phyloP scores from a whole-genome alignment of 64 coral and sea anemone genomes.

The Platygyra sinensis region DNA sequence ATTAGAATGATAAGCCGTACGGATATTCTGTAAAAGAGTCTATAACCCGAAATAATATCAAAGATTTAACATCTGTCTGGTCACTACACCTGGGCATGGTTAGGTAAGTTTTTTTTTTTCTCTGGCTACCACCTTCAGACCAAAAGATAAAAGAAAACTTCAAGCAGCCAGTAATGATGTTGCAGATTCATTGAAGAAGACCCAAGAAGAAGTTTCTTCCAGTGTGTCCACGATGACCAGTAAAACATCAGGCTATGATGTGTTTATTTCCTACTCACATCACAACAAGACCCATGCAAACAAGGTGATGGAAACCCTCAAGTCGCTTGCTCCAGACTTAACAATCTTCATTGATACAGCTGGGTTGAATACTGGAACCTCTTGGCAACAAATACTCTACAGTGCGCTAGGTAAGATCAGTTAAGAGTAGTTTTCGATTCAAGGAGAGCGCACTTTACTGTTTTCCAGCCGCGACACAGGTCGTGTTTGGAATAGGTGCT shows the following conservation, averaged over 20 bases:
- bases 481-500: no score
- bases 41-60: no score
- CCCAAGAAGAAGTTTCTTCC: background rate
- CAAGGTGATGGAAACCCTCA: slow-evolving; percentile 58
- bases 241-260: slow-evolving; percentile 57
- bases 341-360: slow-evolving; percentile 94
- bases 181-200: slow-evolving; percentile 21
- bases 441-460: no score
- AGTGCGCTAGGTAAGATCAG: slow-evolving; percentile 69
- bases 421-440: background rate
- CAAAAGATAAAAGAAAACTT: slow-evolving; percentile 44
- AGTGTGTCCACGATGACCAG: background rate
- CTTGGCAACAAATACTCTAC: slow-evolving; percentile 92
- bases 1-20: no score
- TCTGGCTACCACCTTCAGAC: background rate
- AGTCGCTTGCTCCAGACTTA: slow-evolving; percentile 53
- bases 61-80: no score
- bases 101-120: background rate
- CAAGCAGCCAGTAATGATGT: slow-evolving; percentile 39
- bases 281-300: slow-evolving; percentile 66
- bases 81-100: no score
- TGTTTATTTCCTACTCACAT: slow-evolving; percentile 97
- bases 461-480: no score
- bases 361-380: slow-evolving; percentile 79
- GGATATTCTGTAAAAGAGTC: no score